phyloP scores from a whole-genome alignment of 2,888 invertebrate species.

The Incurvaria masculella region DNA sequence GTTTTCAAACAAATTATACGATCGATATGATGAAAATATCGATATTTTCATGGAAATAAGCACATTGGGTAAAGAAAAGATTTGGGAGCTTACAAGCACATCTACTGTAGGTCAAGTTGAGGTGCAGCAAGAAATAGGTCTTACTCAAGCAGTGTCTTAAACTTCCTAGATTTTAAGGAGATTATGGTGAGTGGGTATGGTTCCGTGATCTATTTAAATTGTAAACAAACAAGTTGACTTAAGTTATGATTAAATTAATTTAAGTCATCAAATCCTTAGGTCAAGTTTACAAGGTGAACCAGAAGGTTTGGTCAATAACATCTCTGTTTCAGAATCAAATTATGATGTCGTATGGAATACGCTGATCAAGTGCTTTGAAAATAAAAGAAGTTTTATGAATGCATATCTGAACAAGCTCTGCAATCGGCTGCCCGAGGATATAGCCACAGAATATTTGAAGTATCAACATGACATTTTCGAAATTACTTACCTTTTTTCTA shows the following conservation, averaged over 20 bases:
- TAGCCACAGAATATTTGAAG: not conserved
- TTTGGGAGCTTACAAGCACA: conserved; percentile 12
- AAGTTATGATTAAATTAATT: conserved; percentile 10
- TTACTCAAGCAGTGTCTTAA: conserved; percentile 4
- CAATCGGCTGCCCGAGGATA: not conserved
- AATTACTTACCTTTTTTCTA: too few relatives aligned
- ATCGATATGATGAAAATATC: not conserved
- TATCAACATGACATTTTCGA: not conserved
- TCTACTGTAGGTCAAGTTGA: conserved; percentile 15
- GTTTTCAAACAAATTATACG: too few relatives aligned
- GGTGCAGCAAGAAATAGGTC: conserved; percentile 8
- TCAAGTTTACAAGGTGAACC: conserved; percentile 14
- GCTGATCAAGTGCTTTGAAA: conserved; percentile 13
- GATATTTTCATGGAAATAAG: not conserved
- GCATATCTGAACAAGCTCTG: conserved; percentile 15
- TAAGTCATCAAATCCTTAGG: conserved; percentile 15
- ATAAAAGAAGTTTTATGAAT: conserved; percentile 15
- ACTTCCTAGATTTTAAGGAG: conserved; percentile 12
- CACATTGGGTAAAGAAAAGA: not conserved
- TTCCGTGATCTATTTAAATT: conserved; percentile 13
- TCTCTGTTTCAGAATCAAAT: conserved; percentile 11
- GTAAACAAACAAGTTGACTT: conserved; percentile 9
- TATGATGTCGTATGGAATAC: conserved; percentile 14
- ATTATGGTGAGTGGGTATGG: conserved; percentile 13
- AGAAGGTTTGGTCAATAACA: conserved; percentile 11